Conservation (phyloP, 2,797 vertebrate species). For the Microtus obscurus region DNA sequence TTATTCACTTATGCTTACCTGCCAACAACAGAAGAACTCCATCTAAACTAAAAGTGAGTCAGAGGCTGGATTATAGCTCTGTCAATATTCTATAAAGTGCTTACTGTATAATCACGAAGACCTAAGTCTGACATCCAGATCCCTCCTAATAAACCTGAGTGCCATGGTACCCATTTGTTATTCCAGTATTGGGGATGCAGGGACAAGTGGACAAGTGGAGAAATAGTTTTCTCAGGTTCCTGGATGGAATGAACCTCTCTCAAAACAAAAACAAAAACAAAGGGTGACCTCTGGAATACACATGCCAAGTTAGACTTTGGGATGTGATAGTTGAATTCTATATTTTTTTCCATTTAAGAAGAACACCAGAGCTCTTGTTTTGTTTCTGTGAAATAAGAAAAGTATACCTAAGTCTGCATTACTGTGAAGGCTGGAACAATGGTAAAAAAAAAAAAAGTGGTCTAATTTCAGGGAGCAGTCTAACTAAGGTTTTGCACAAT, state of each 20-base stretch:
- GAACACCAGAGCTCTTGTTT: neutral
- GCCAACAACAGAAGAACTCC: constrained; percentile 2
- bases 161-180: neutral
- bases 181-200: neutral
- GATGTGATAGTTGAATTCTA: neutral
- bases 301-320: neutral
- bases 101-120: neutral
- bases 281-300: neutral
- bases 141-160: neutral
- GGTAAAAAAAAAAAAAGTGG: neutral
- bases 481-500: neutral
- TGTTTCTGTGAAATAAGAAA: neutral
- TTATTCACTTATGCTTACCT: constrained; percentile 58
- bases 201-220: no score
- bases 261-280: neutral
- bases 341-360: constrained; percentile 38
- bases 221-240: neutral
- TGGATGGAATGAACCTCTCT: neutral
- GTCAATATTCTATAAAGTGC: no score
- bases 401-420: neutral
- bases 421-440: neutral
- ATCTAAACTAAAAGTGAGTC: constrained; percentile 37
- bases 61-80: neutral
- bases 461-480: neutral
- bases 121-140: neutral